These are phyloP conservation scores for Zaprionus lineosus DNA, from an alignment of 2,888 invertebrate species.

Conservation along the genomic window DNA sequence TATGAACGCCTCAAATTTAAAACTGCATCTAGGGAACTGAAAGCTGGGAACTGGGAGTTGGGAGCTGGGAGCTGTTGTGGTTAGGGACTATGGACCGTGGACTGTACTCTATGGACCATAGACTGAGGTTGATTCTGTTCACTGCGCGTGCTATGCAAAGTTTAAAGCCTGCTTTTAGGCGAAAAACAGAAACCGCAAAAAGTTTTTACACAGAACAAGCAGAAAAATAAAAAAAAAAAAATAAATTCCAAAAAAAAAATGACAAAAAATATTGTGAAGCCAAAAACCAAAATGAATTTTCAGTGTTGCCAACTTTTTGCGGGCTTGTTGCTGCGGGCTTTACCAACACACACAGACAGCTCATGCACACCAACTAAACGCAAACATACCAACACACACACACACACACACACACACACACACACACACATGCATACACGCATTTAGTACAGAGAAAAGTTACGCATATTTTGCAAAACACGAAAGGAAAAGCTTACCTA, in stretches of 20 bases:
- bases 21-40: slow-evolving; percentile 42
- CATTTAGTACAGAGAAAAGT: slow-evolving; percentile 30
- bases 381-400: slow-evolving; percentile 5
- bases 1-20: slow-evolving; percentile 74
- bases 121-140: slow-evolving; percentile 7
- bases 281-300: slow-evolving; percentile 71
- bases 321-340: slow-evolving; percentile 49
- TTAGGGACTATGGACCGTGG: too few species aligned
- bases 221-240: slow-evolving; percentile 8
- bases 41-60: background rate
- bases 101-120: slow-evolving; percentile 6
- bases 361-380: slow-evolving; percentile 11
- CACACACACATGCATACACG: slow-evolving; percentile 1
- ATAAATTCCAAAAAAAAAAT: slow-evolving; percentile 13
- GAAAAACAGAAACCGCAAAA: slow-evolving; percentile 65
- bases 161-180: slow-evolving; percentile 70
- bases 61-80: too few species aligned
- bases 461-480: slow-evolving; percentile 64
- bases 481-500: slow-evolving; percentile 35
- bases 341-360: slow-evolving; percentile 12
- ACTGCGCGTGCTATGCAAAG: slow-evolving; percentile 58
- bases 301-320: slow-evolving; percentile 74
- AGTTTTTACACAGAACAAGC: slow-evolving; percentile 42
- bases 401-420: slow-evolving; percentile 13
- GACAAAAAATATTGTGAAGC: slow-evolving; percentile 17